Percentiles rank a stretch among this genome's conserved stretches.
Evolutionary conservation across 2,888 invertebrate species (phyloP).

Genomic region (Athalia circularis): DNA sequence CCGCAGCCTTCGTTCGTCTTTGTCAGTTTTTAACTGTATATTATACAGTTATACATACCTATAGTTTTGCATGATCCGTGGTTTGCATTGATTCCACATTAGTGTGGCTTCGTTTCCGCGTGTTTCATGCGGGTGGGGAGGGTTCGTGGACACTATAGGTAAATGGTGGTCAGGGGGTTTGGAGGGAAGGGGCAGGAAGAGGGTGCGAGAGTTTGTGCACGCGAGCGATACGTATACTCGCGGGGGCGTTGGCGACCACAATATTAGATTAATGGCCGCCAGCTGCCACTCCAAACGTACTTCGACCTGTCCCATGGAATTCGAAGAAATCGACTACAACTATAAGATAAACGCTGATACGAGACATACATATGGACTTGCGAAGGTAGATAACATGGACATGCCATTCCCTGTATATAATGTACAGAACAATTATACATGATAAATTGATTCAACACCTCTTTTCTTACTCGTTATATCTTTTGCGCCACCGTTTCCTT

Average conservation of each 20-base stretch:
- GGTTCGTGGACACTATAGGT: not conserved
- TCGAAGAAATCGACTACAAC: conserved; percentile 32
- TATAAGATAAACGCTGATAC: not conserved
- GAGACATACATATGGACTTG: not conserved
- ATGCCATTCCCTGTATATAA: no score
- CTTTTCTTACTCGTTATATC: no score
- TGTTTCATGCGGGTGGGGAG: conserved; percentile 5
- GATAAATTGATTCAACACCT: no score
- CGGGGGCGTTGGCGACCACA: conserved; percentile 65
- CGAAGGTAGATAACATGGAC: no score
- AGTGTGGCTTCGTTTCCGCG: conserved; percentile 50
- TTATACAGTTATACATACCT: no score
- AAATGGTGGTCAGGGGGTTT: not conserved
- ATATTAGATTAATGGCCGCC: conserved; percentile 68
- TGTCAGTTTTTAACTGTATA: not conserved
- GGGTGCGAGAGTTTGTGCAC: conserved; percentile 45
- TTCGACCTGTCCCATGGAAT: conserved; percentile 43
- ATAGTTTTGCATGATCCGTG: conserved; percentile 40
- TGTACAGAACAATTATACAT: no score
- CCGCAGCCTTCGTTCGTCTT: conserved; percentile 22
- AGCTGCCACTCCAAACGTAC: conserved; percentile 37
- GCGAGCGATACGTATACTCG: conserved; percentile 36
- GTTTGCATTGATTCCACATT: conserved; percentile 65
- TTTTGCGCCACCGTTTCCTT: no score
- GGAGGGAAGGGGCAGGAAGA: conserved; percentile 36